A percentile compares a stretch with the other conserved stretches of the same genome.
Evolutionary conservation across 2,797 vertebrate genomes (phyloP).

Genomic region (Botia kubotai): DNA sequence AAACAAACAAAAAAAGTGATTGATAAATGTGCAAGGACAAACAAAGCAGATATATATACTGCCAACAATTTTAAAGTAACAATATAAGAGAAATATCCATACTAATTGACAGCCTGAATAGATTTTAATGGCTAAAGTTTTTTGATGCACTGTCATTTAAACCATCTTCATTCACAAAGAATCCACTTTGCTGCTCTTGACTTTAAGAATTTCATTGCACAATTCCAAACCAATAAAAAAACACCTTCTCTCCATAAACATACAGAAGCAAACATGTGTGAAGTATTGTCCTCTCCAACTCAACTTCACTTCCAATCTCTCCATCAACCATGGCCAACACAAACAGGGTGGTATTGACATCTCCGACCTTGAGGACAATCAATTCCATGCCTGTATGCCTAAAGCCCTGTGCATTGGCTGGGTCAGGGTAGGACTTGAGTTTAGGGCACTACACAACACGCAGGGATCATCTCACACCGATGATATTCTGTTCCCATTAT

Average conservation of each 20-base stretch:
- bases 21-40: constrained; percentile 1
- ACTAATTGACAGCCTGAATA: constrained; percentile 7
- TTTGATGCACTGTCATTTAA: background rate
- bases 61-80: background rate
- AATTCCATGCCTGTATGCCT: constrained; percentile 73
- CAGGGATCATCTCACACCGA: constrained; percentile 33
- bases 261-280: constrained; percentile 32
- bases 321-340: constrained; percentile 64
- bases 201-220: constrained; percentile 2
- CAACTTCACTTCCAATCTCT: constrained; percentile 56
- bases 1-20: constrained; percentile 6
- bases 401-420: constrained; percentile 32
- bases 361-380: constrained; percentile 82
- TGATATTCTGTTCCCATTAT: constrained; percentile 41
- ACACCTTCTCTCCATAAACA: background rate
- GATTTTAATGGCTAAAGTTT: background rate
- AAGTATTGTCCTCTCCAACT: constrained; percentile 26
- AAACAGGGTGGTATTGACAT: constrained; percentile 77
- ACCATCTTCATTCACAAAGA: background rate
- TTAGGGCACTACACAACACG: constrained; percentile 39
- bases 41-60: background rate
- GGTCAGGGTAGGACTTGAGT: constrained; percentile 37
- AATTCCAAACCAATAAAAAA: background rate
- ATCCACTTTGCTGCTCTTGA: background rate
- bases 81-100: background rate